phyloP scores from a whole-genome alignment of 2,113 vertebrate species.

The Pomatostomus ruficeps region DNA sequence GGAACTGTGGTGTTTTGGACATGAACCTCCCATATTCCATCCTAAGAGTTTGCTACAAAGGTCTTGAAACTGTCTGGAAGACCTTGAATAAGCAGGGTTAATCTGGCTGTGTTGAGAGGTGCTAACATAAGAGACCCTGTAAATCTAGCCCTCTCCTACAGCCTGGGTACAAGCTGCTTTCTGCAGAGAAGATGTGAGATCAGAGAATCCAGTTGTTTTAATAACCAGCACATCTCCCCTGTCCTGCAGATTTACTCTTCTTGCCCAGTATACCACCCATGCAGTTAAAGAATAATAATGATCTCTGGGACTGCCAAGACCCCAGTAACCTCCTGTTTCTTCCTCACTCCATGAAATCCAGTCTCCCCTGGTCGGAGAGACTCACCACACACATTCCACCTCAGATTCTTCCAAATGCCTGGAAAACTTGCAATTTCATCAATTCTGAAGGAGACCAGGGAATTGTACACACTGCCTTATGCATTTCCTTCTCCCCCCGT shows the following conservation, averaged over 20 bases:
- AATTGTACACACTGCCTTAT: background rate
- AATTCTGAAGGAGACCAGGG: background rate
- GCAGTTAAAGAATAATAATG: background rate
- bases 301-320: background rate
- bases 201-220: background rate
- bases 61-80: background rate
- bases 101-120: background rate
- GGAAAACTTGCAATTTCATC: background rate
- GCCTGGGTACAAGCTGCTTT: background rate
- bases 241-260: background rate
- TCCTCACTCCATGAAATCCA: background rate
- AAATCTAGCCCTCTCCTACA: background rate
- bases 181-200: background rate
- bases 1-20: background rate
- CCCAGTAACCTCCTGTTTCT: background rate
- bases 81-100: background rate
- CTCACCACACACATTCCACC: rapidly evolving
- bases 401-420: background rate
- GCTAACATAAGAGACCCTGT: background rate
- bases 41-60: background rate
- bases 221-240: background rate
- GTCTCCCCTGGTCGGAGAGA: background rate
- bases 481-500: background rate
- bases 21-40: background rate
- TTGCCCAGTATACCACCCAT: background rate